These are phyloP conservation scores for Vombatus ursinus DNA, from an alignment of 2,113 vertebrate genomes.

Conservation along the genomic window DNA sequence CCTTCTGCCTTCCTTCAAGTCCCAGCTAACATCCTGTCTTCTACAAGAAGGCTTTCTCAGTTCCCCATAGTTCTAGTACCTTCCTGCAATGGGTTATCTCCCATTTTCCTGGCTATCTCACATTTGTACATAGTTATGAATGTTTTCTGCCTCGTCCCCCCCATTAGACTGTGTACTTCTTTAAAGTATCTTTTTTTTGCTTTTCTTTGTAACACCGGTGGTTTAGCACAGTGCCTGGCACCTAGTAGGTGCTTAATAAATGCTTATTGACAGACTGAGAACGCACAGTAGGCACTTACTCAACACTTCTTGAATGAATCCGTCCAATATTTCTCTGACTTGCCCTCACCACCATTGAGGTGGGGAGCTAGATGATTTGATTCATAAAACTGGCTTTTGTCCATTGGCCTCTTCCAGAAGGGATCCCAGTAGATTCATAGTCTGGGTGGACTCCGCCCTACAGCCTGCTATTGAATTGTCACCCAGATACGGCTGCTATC, in stretches of 20 bases:
- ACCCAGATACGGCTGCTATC: slow-evolving; percentile 81
- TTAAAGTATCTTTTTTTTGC: neutral
- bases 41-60: neutral
- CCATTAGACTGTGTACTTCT: neutral
- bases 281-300: neutral
- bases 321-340: neutral
- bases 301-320: neutral
- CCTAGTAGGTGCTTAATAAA: neutral
- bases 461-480: slow-evolving; percentile 77
- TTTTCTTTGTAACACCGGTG: neutral
- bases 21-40: neutral
- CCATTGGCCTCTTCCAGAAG: slow-evolving; percentile 45
- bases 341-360: neutral
- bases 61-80: neutral
- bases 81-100: neutral
- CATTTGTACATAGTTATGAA: neutral
- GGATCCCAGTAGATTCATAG: slow-evolving; percentile 67
- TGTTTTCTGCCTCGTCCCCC: neutral
- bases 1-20: neutral
- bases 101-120: neutral
- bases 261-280: neutral
- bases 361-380: slow-evolving; percentile 45
- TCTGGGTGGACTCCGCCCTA: slow-evolving; percentile 62
- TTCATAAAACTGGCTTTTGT: slow-evolving; percentile 50
- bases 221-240: neutral